phyloP scores from a whole-genome alignment of 2,113 vertebrate genomes.

The Leucopternis melanops region DNA sequence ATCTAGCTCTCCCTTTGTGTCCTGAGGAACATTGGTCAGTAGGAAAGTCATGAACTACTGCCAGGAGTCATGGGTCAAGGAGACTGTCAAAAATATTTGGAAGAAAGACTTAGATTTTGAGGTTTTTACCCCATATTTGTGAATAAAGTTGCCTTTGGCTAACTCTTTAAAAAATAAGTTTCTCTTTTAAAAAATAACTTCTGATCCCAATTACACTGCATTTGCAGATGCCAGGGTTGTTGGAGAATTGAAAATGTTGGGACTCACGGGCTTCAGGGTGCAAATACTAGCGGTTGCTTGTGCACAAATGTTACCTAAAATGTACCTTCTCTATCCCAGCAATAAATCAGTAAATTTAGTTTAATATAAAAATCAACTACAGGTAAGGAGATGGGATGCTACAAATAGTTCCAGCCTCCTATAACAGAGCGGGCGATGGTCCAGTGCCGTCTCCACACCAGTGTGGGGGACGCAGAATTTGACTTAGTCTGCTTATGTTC shows the following conservation, averaged over 20 bases:
- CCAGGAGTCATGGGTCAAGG: neutral
- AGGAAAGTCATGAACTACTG: neutral
- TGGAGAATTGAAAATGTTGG: neutral
- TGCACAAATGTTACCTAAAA: neutral
- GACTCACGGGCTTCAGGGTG: neutral
- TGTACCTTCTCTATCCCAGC: neutral
- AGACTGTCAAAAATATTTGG: neutral
- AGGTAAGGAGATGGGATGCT: neutral
- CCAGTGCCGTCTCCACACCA: neutral
- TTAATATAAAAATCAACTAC: neutral
- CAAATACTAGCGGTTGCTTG: neutral
- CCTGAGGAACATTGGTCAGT: neutral
- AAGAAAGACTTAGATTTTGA: neutral
- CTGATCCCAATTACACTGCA: neutral
- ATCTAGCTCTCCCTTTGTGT: neutral
- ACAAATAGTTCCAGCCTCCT: neutral
- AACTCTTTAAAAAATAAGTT: neutral
- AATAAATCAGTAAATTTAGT: neutral
- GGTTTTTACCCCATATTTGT: neutral
- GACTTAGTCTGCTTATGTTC: neutral
- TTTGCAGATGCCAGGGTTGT: neutral
- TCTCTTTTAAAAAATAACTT: neutral
- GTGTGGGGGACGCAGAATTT: rapidly evolving
- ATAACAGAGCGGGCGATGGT: neutral
- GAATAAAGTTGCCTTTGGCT: neutral